Percentiles rank a stretch among this genome's conserved stretches.
Conservation (phyloP, 2,113 vertebrate genomes). For the Megaceryle maxima region DNA sequence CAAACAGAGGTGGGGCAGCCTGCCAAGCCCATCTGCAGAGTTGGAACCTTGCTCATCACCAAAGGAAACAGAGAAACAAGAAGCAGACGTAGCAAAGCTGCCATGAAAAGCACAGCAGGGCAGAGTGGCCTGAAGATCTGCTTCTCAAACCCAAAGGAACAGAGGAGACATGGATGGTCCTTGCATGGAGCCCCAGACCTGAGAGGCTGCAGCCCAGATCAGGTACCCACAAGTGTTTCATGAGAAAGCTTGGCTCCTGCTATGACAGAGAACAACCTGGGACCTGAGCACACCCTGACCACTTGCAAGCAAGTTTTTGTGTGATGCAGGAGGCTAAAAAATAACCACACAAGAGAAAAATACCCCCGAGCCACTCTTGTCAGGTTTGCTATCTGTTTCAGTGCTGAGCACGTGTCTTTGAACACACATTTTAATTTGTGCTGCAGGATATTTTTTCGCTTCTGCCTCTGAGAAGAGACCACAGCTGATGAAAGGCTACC, state of each 20-base stretch:
- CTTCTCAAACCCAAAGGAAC: not conserved
- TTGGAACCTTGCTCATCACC: accelerated
- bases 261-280: not conserved
- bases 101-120: not conserved
- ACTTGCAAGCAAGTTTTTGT: not conserved
- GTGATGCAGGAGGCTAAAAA: not conserved
- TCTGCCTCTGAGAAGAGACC: not conserved
- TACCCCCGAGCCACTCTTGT: not conserved
- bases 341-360: not conserved
- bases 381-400: not conserved
- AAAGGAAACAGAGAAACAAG: not conserved
- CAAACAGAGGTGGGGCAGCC: not conserved
- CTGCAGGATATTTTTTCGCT: not conserved
- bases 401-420: accelerated
- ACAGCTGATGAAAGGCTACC: not conserved
- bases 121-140: not conserved
- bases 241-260: not conserved
- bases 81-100: not conserved
- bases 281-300: not conserved
- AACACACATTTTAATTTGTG: not conserved
- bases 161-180: accelerated
- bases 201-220: not conserved
- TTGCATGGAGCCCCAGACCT: not conserved
- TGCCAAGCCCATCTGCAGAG: not conserved
- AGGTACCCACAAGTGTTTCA: accelerated